phyloP scores from a whole-genome alignment of 2,797 vertebrate species.

The Salarias fasciatus region DNA sequence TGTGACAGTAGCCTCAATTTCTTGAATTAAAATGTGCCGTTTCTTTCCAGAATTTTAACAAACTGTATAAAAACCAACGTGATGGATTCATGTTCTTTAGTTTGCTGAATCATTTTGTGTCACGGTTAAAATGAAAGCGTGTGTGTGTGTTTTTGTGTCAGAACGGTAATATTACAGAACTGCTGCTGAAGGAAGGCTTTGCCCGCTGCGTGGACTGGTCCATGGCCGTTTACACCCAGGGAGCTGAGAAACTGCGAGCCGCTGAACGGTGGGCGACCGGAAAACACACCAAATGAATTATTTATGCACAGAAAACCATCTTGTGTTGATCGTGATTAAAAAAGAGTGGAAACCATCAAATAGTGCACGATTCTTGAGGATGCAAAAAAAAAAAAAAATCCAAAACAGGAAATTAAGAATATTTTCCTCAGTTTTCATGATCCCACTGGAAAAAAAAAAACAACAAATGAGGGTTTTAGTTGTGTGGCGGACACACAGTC shows the following conservation, averaged over 20 bases:
- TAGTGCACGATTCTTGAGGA: not conserved
- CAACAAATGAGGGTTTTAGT: not conserved
- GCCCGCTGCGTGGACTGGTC: conserved; percentile 99
- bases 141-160: conserved; percentile 50
- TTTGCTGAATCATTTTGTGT: not conserved
- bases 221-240: conserved; percentile 95
- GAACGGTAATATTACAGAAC: conserved; percentile 98
- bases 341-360: no score
- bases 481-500: not conserved
- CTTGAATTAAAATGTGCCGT: no score
- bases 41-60: no score
- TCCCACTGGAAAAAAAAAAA: no score
- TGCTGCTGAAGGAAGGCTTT: conserved; percentile 95
- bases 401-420: not conserved
- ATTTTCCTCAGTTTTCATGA: not conserved
- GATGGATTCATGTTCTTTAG: no score
- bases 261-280: conserved; percentile 85
- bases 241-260: conserved; percentile 93
- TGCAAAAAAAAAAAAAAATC: not conserved
- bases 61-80: no score
- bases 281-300: not conserved
- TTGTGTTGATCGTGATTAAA: not conserved
- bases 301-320: not conserved
- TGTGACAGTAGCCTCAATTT: no score
- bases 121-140: not conserved